phyloP scores from a whole-genome alignment of 2,113 vertebrate species.

The Tursiops truncatus region DNA sequence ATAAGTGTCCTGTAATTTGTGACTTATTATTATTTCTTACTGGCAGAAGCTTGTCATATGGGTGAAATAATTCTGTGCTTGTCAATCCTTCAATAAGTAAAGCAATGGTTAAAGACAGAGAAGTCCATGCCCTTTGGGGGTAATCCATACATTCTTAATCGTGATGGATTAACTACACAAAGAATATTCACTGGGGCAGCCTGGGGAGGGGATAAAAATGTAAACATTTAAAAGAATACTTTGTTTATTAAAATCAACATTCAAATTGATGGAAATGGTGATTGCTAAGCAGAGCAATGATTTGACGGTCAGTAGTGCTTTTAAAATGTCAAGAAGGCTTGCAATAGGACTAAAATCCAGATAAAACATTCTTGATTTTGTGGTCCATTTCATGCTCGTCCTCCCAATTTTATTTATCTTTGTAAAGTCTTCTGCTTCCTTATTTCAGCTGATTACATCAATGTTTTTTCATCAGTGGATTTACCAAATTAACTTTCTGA shows the following conservation, averaged over 20 bases:
- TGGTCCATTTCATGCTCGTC: neutral
- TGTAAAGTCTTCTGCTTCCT: neutral
- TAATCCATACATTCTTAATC: neutral
- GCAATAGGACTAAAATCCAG: neutral
- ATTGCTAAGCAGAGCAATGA: neutral
- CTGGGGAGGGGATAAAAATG: neutral
- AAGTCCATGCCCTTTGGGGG: neutral
- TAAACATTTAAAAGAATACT: conserved; percentile 24
- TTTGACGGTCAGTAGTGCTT: neutral
- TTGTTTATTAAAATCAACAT: neutral
- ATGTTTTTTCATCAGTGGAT: neutral
- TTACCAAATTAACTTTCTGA: conserved; percentile 47
- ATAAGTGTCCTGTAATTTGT: neutral
- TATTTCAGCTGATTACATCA: neutral
- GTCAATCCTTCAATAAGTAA: neutral
- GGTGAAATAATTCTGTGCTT: neutral
- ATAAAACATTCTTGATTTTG: neutral
- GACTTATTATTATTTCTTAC: neutral
- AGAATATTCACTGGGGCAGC: neutral
- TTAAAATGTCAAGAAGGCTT: conserved; percentile 12
- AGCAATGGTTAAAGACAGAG: neutral
- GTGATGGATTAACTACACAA: neutral
- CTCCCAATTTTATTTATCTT: conserved; percentile 37
- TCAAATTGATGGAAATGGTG: neutral
- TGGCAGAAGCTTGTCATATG: conserved; percentile 5